A percentile compares a stretch with the other conserved stretches of the same genome.
Evolutionary conservation across 2,888 invertebrate genomes (phyloP).

Genomic region (Meganola albula): DNA sequence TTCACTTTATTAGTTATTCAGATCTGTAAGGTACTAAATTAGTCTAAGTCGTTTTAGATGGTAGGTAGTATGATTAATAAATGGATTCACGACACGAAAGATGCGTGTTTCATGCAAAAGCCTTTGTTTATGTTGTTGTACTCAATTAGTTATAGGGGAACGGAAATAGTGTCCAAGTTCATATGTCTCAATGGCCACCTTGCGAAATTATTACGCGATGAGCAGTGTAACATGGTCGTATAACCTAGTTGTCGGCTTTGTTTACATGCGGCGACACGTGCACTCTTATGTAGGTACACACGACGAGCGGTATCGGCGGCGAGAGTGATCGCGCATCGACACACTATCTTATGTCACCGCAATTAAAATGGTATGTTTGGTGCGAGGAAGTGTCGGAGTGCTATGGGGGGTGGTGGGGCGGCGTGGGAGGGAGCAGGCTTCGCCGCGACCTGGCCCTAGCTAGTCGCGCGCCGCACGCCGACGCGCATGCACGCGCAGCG

Average conservation of each 20-base stretch:
- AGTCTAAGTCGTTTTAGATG: too few relatives aligned
- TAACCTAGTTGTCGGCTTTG: constrained; percentile 40
- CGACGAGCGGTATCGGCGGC: constrained; percentile 35
- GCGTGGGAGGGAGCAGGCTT: constrained; percentile 20
- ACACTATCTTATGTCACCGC: constrained; percentile 49
- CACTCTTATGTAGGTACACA: constrained; percentile 32
- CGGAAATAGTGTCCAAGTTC: too few relatives aligned
- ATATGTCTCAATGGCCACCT: constrained; percentile 14
- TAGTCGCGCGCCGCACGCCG: constrained; percentile 51
- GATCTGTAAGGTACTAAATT: too few relatives aligned
- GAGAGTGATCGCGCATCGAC: constrained; percentile 52
- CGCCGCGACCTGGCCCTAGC: constrained; percentile 30
- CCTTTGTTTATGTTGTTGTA: too few relatives aligned
- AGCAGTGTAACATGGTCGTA: constrained; percentile 21
- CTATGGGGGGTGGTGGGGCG: constrained; percentile 13
- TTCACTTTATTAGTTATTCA: too few relatives aligned
- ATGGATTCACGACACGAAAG: too few relatives aligned
- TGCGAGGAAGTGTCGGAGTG: constrained; percentile 28
- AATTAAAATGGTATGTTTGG: constrained; percentile 48
- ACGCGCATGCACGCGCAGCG: constrained; percentile 45
- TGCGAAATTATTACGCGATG: constrained; percentile 19
- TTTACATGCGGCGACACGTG: constrained; percentile 59
- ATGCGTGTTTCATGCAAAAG: too few relatives aligned
- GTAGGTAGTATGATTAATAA: too few relatives aligned
- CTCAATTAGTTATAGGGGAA: too few relatives aligned